Evolutionary conservation across 1,140 invertebrate species (phyloP).

Genomic region (Pachyrhynchus sulphureomaculatus): DNA sequence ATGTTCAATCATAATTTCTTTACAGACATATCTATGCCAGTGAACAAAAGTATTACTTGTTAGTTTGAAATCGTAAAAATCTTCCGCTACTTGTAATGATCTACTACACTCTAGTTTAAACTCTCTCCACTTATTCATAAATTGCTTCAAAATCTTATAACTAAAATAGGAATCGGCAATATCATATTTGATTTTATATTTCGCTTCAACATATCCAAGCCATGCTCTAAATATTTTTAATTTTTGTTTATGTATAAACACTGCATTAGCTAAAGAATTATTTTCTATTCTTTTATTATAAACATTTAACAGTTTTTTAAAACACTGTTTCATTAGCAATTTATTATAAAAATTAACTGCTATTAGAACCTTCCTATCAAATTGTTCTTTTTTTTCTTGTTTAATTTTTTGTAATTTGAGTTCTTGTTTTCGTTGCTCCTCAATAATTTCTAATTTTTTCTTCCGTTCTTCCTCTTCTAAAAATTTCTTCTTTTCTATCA

Average conservation of each 20-base stretch:
- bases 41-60: conserved; percentile 55
- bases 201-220: conserved; percentile 51
- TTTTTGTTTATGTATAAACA: conserved; percentile 51
- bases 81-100: conserved; percentile 58
- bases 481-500: conserved; percentile 53
- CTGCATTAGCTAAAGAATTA: conserved; percentile 34
- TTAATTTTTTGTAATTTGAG: conserved; percentile 58
- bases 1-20: conserved; percentile 51
- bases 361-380: conserved; percentile 56
- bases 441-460: conserved; percentile 58
- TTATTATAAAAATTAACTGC: conserved; percentile 61
- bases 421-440: conserved; percentile 60
- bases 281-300: conserved; percentile 56
- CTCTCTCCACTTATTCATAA: conserved; percentile 27
- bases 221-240: conserved; percentile 52
- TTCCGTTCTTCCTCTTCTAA: conserved; percentile 63
- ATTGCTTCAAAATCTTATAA: conserved; percentile 40
- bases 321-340: conserved; percentile 54
- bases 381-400: conserved; percentile 56
- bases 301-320: conserved; percentile 54
- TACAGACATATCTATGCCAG: conserved; percentile 53
- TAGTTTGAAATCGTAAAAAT: conserved; percentile 61
- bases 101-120: conserved; percentile 28
- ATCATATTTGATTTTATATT: conserved; percentile 41
- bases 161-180: conserved; percentile 39